Percentiles rank a stretch among this genome's conserved stretches.
phyloP scores from a whole-genome alignment of 2,888 invertebrate species.

The Euplexia lucipara region DNA sequence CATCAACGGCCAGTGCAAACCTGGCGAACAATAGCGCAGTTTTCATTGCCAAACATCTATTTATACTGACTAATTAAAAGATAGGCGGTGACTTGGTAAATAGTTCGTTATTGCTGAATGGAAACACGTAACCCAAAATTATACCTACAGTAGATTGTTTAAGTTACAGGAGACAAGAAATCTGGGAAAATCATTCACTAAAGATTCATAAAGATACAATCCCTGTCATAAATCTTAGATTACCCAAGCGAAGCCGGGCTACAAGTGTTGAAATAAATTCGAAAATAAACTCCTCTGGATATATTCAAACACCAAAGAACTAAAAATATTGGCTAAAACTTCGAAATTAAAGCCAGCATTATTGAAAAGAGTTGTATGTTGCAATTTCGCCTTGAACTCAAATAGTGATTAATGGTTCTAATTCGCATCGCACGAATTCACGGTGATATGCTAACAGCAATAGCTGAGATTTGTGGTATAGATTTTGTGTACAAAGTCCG shows the following conservation, averaged over 20 bases:
- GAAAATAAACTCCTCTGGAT: background rate
- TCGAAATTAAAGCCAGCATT: conserved; percentile 2
- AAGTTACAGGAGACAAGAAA: no score
- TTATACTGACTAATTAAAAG: background rate
- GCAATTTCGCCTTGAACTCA: conserved; percentile 44
- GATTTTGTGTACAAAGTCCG: conserved; percentile 5
- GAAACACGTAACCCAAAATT: no score
- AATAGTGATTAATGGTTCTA: conserved; percentile 29
- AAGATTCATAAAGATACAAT: no score
- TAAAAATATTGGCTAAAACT: conserved; percentile 15
- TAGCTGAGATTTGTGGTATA: conserved; percentile 22
- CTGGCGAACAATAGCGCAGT: background rate
- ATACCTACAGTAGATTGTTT: no score
- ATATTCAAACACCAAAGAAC: background rate
- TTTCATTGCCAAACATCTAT: conserved; percentile 6
- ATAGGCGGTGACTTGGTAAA: no score
- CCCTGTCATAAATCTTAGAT: no score
- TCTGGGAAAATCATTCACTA: no score
- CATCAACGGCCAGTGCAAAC: background rate
- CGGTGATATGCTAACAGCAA: conserved; percentile 17
- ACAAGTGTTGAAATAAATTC: background rate
- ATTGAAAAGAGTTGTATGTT: conserved; percentile 13
- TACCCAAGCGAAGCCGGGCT: no score
- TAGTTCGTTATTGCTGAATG: no score
- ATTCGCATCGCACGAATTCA: conserved; percentile 44